Percentiles rank a stretch among this genome's conserved stretches.
phyloP scores from a whole-genome alignment of 2,113 vertebrate genomes.

The Hiodon alosoides region DNA sequence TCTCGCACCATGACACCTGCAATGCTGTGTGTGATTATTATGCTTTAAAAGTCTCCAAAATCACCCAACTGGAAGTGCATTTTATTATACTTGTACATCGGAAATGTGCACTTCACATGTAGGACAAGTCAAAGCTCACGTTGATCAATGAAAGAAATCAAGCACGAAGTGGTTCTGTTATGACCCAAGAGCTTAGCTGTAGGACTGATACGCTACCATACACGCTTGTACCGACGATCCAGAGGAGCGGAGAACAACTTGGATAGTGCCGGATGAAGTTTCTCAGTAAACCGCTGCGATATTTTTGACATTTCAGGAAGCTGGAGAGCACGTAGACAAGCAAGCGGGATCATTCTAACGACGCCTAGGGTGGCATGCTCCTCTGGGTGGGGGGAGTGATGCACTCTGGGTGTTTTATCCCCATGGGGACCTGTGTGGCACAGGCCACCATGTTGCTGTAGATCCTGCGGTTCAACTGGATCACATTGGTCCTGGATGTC shows the following conservation, averaged over 20 bases:
- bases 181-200: not conserved
- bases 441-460: conserved; percentile 7
- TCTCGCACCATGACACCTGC: no score
- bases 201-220: not conserved
- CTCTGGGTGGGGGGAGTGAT: not conserved
- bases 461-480: conserved; percentile 42
- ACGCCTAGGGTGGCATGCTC: not conserved
- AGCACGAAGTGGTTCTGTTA: no score
- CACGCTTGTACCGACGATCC: not conserved
- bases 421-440: conserved; percentile 2
- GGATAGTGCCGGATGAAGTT: not conserved
- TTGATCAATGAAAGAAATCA: no score
- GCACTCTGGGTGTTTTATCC: conserved; percentile 4
- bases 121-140: no score
- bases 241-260: not conserved
- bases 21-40: no score
- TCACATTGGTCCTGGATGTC: conserved; percentile 41
- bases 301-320: not conserved
- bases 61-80: no score
- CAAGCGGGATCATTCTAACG: no score
- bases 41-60: no score
- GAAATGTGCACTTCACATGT: no score
- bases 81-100: no score
- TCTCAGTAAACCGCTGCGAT: not conserved
- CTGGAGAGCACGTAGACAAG: not conserved